Evolutionary conservation across 2,797 vertebrate species (phyloP), one percentile per base, ranked within the genome.

Genomic region (Sebastes goodei): DNA sequence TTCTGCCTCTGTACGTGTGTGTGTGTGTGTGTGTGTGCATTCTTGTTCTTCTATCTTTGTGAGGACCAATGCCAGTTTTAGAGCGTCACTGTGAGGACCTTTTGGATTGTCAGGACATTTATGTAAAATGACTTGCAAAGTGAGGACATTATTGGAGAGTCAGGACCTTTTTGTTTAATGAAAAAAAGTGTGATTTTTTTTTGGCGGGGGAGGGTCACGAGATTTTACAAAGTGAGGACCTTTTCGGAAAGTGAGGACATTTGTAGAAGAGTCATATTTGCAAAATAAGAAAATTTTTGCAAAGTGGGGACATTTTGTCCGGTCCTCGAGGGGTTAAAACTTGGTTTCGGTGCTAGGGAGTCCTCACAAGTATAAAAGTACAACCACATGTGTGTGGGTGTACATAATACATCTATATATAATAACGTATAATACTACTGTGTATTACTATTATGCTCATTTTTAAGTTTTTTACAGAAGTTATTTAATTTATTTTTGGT

Each of bases 1-100:
- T 63, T 79, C 68, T 80, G 65, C 73, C 68, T 74, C 60, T 85
- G 61, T 30, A 29, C 65, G 10, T 38, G 11, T 38, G 20, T 57
- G 25, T 46, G 35, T 30, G 23, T 67, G 27, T 30, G 29, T 35
- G 33, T 35, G 21, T 71, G 49, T 71, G 4, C 17, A 5, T 27
- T 73, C 49, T 10, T 21, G 53, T 67, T 2, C 2, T 33, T 20
- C 74, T 23, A 7, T 69, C 46, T 21, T 5, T 83, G 68, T 64
- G 74, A 52, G 75, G 75, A 81, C 80, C 46, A 4, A 0, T 1
- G 7, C 59, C 8, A 17, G 29, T n/a, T 68, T 49, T 6, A 61
- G 30, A 49, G 46, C 60, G 10, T 2, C 7, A 23, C 4, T 7
- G 1, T 3, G 46, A 53, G 53, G 57, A 70, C 64, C 27, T 21